Conservation (phyloP, 2,113 vertebrate genomes). For the Smithornis capensis region DNA sequence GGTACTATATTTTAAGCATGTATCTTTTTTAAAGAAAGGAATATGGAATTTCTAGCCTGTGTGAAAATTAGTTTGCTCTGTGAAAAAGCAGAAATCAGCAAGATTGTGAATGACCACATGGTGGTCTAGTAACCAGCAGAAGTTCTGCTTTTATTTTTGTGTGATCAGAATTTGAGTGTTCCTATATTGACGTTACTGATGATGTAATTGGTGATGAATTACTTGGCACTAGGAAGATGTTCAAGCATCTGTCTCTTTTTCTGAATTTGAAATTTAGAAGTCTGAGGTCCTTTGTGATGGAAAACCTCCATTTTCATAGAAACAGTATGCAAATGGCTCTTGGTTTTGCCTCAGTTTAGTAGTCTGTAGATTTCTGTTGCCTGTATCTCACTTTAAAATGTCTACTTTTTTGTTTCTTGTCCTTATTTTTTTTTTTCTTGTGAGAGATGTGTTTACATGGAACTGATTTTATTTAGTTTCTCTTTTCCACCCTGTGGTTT, state of each 20-base stretch:
- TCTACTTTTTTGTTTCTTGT: neutral
- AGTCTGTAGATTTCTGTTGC: neutral
- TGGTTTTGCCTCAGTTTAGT: neutral
- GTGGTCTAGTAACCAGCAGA: neutral
- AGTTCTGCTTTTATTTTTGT: neutral
- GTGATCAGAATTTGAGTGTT: neutral
- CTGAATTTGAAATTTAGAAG: neutral
- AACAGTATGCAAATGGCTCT: neutral
- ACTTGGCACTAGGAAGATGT: neutral
- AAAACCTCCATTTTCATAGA: neutral
- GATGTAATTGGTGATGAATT: neutral
- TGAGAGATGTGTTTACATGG: neutral
- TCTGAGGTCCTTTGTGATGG: neutral
- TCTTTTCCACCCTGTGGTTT: neutral
- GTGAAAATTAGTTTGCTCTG: neutral
- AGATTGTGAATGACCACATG: neutral
- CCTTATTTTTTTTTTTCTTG: neutral
- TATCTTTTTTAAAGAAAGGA: neutral
- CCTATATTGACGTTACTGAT: neutral
- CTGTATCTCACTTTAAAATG: neutral
- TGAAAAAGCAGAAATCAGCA: neutral
- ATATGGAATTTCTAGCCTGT: neutral
- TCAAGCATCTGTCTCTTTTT: neutral
- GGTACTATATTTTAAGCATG: neutral
- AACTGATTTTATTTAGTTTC: neutral